Evolutionary conservation across 2,113 vertebrate species (phyloP), one percentile per base, ranked within the genome.

Genomic region (Elanus axillaris): DNA sequence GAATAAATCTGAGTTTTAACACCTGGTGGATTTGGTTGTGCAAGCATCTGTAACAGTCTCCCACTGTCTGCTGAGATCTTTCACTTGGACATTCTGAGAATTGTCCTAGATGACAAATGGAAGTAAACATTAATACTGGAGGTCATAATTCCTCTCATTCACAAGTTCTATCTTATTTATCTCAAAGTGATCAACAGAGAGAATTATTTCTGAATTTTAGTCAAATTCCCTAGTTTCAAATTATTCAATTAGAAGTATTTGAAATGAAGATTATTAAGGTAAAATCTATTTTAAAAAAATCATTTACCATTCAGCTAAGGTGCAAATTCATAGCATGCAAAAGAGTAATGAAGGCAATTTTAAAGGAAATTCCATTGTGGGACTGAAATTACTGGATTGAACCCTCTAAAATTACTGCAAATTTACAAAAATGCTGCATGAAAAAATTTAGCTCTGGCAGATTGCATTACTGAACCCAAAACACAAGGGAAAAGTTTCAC

Each of bases 271-370:
- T 38, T 63, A 52, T 78, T 66, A 64, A 53, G 38, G 27, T 32
- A 69, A 68, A 87, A 73, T 27, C 4, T 34, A n/a, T n/a, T n/a
- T 59, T 0, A 22, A 43, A 25, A 19, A 11, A 31, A 12, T 16
- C 2, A 38, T 32, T 87, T 3, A 7, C 13, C 4, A 31, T 7
- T 45, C 6, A 43, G 9, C 12, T 60, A 40, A 45, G 2, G 1
- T 53, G 7, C 1, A 86, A 60, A 80, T 31, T 75, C 23, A 34
- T n/a, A 45, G 9, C 12, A 26, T 26, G 10, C 3, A 52, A 67
- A 90, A 76, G 42, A 67, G 7, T 47, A 43, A 59, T 27, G 16
- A 11, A 58, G 13, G 5, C 1, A 45, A n/a, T 75, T 85, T 71
- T 18, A 82, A 72, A 32, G 34, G 3, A 11, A n/a, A 67, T 95